Base-by-base conservation (phyloP, 2,888 invertebrate species). In the Bimastos eiseni region DNA sequence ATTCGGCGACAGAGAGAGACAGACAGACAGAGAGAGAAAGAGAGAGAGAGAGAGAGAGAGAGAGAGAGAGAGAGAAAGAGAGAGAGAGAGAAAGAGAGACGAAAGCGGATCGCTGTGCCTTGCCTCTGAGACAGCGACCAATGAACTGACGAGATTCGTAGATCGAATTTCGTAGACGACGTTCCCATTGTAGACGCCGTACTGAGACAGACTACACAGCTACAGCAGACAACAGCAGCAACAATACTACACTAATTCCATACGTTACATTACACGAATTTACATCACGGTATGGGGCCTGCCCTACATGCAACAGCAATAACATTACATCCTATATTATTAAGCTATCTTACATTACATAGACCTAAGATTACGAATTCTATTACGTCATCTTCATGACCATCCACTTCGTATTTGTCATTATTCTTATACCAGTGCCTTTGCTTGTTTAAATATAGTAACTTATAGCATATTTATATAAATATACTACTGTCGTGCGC, bases 141-240 rank as follows among this genome's bases (percentile, higher is more conserved):
- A 8, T 34, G 89, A 89, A 49, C 89, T 89, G 41, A 44, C 1
- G 38, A 88, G 88, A 70, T 6, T 86, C 89, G 84, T 90, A 21
- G 90, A 38, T 4, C 83, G 90, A 38, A 90, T 70, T 84, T 90
- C 90, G 84, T 83, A 90, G 38, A 90, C 83, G n/a, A 90, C 41
- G 44, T 90, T 90, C 37, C 83, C 84, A n/a, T 90, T 84, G 84
- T 38, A 83, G 8, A 83, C 38, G 33, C 83, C 41, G 24, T 83
- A 37, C 37, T 83, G 84, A 11, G 84, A 90, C n/a, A 90, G n/a
- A 36, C 34, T 44, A 44, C 90, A 90, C 38, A 83, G n/a, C 90
- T 90, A 83, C 70, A 70, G n/a, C 70, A 49, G 8, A 49, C 49
- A 49, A 49, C 49, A 49, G 21, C 6, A 70, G 24, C 24, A 49